Evolutionary conservation across 2,888 invertebrate species (phyloP), one percentile per base, ranked within the genome.

Genomic region (Hirtodrosophila confusa): DNA sequence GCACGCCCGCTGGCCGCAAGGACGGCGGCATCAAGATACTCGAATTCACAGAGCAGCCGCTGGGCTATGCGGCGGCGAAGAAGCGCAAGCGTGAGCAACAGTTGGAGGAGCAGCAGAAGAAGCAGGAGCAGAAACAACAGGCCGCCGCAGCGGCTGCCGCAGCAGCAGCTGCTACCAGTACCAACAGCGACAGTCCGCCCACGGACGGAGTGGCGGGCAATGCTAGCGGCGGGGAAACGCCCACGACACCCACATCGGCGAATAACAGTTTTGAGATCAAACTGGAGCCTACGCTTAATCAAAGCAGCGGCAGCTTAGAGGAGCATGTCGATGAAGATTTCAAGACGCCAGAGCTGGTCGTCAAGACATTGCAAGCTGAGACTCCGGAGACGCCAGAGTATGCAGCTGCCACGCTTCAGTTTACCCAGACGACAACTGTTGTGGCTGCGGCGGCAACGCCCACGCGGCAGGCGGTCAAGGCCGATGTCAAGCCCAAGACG

Each of bases 21-120:
- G 98, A 97, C 90, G 96, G 98, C 53, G 98, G 98, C 61, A 98
- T 98, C 80, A 99, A 99, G 92, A 93, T 99, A 47, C 92, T 99
- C 37, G 98, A 98, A 90, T 97, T 99, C 84, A 95, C 96, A 3
- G 98, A 99, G 89, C 97, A 98, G 89, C 98, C 98, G 0, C 91
- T 97, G 31, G 96, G 96, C 8, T 95, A 94, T 90, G 95, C 95
- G 0, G 95, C 95, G 44, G 97, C 97, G 11, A 98, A 98, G 90
- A 96, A 98, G 91, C 94, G 98, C 79, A 95, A 97, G 90, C 95
- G 96, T 85, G 95, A 96, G 92, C 95, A 96, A 83, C 95, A 95
- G 86, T 85, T 94, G 45, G 95, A 95, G 86, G 95, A 94, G 78
- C 94, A 93, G 43, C 93, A 92, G 69, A 94, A 94, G 87, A 94